phyloP scores from a whole-genome alignment of 2,797 vertebrate species.

The Lutjanus argentimaculatus region DNA sequence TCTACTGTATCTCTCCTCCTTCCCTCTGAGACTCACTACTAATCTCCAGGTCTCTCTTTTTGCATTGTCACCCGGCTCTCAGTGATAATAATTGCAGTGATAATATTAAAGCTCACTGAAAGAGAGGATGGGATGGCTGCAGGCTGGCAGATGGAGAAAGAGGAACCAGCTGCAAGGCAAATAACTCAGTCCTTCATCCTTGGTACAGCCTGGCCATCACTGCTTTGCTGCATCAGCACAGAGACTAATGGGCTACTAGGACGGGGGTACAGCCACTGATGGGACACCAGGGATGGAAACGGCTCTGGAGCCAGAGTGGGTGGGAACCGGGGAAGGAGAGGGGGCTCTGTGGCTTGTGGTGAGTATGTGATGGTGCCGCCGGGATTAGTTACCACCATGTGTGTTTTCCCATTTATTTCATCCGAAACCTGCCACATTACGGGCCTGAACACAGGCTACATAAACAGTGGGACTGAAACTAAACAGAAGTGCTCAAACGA shows the following conservation, averaged over 20 bases:
- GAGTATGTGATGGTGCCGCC: conserved; percentile 67
- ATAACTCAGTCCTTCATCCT: conserved; percentile 56
- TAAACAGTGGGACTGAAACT: conserved; percentile 67
- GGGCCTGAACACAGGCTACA: conserved; percentile 59
- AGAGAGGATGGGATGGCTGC: conserved; percentile 26
- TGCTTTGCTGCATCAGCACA: conserved; percentile 67
- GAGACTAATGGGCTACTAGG: conserved; percentile 60
- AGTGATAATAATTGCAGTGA: conserved; percentile 58
- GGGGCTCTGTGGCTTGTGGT: conserved; percentile 74
- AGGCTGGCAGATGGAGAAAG: conserved; percentile 41
- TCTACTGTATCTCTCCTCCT: conserved; percentile 37
- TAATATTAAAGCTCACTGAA: conserved; percentile 51
- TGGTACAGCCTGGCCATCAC: conserved; percentile 44
- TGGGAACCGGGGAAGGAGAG: conserved; percentile 58
- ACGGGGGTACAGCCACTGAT: conserved; percentile 55
- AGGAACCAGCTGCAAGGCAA: conserved; percentile 48
- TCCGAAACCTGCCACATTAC: conserved; percentile 69
- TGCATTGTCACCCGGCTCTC: conserved; percentile 52
- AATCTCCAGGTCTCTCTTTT: conserved; percentile 47
- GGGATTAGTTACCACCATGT: conserved; percentile 76
- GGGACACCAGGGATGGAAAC: conserved; percentile 57
- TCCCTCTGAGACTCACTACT: conserved; percentile 46
- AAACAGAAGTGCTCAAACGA: conserved; percentile 62
- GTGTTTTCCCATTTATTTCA: conserved; percentile 78
- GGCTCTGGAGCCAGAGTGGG: conserved; percentile 67